Base-by-base conservation (phyloP, 2,797 vertebrate species). In the Acipenser oxyrinchus region DNA sequence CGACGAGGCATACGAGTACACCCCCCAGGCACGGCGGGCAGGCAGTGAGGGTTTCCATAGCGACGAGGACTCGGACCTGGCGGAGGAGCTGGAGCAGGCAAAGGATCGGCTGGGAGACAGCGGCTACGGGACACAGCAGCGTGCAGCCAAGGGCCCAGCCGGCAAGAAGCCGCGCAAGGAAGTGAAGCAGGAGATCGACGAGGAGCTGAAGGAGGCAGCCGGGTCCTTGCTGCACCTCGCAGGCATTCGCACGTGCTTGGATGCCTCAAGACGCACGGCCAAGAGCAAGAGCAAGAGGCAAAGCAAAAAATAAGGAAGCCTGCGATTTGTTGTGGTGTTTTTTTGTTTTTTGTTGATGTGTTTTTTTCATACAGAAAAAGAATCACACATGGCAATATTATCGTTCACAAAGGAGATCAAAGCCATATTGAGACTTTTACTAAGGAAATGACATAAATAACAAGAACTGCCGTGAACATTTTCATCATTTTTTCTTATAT, bases 141-240 rank as follows among this genome's bases (percentile, higher is more conserved):
- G 37, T 37, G 37, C 37, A 37, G 73, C 79, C 73, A 89, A 91
- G 75, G 88, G 81, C 71, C 89, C 88, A 62, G 81, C 88, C 9
- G 79, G 77, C 73, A 89, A 93, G 77, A 90, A 91, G 79, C 84
- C 78, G 1, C 75, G 90, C 0, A 84, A 89, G 52, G 94, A 93
- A 76, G 73, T 86, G 5, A 89, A 93, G 73, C 90, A 89, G 2
- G 97, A 99, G 80, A 90, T 98, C 11, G 97, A 99, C 10, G 95
- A 98, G 77, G 96, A 98, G 93, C 81, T 99, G 68, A 97, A 98
- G 78, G 97, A 99, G 76, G 97, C 97, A 0, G 97, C 97, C 0
- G 97, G 97, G 23, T 99, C 97, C 13, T 90, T 99, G 78, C 91
- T 99, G 68, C 96, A 98, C 84, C 92, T 99, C 37, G 96, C 97